Percentiles rank a stretch among this genome's conserved stretches.
phyloP scores from a whole-genome alignment of 2,888 invertebrate species.

The Protonemura montana region DNA sequence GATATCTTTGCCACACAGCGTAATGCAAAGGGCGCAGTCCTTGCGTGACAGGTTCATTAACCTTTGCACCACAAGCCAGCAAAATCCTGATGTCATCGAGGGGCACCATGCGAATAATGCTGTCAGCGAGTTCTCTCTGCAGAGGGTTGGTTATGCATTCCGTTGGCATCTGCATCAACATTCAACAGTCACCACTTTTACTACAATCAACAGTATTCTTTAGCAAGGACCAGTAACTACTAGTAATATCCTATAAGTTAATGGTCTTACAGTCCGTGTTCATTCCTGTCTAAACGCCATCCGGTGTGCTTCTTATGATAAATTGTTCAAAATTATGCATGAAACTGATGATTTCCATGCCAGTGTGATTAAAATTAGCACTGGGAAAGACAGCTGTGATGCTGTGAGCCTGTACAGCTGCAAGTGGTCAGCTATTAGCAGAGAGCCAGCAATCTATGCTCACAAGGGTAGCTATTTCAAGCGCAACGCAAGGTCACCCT shows the following conservation, averaged over 20 bases:
- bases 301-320: not conserved
- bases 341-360: not conserved
- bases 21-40: slow-evolving; percentile 91
- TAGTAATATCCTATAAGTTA: not conserved
- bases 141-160: slow-evolving; percentile 76
- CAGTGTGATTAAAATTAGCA: not conserved
- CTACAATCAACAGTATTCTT: too few relatives aligned
- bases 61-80: slow-evolving; percentile 85
- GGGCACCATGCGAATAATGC: slow-evolving; percentile 86
- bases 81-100: slow-evolving; percentile 86
- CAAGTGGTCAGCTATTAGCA: not conserved
- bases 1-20: slow-evolving; percentile 86
- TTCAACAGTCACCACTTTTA: too few relatives aligned
- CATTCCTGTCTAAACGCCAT: not conserved
- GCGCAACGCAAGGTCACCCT: not conserved
- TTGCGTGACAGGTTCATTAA: slow-evolving; percentile 82
- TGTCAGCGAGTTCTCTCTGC: slow-evolving; percentile 87
- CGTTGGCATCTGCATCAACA: slow-evolving; percentile 68
- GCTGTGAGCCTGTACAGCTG: not conserved
- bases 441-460: not conserved
- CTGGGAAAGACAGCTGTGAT: not conserved
- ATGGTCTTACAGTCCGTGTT: not conserved
- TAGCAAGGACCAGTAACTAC: too few relatives aligned
- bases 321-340: not conserved
- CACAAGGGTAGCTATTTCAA: not conserved